Evolutionary conservation across 2,113 vertebrate genomes (phyloP).

Genomic region (Hemiprocne comata): DNA sequence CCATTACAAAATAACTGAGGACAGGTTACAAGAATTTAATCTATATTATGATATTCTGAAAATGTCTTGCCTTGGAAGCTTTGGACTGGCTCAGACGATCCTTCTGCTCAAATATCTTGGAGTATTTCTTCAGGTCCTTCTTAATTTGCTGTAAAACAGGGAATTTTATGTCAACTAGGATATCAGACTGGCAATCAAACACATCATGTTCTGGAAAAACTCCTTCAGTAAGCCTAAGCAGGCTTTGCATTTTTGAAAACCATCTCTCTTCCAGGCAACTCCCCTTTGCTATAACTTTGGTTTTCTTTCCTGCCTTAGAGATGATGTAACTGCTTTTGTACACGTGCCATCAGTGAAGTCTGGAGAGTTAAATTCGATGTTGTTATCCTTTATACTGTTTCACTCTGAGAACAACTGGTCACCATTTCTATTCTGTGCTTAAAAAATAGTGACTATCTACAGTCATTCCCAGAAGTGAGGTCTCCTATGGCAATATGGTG

Average conservation of each 20-base stretch:
- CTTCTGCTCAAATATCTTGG: conserved; percentile 99
- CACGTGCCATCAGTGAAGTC: neutral
- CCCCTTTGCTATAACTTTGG: neutral
- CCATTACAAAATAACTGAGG: neutral
- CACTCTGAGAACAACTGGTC: neutral
- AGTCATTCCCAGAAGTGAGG: neutral
- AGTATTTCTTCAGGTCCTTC: conserved; percentile 98
- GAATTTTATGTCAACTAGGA: neutral
- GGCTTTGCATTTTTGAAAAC: neutral
- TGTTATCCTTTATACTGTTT: neutral
- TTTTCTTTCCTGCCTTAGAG: neutral
- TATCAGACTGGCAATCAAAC: neutral
- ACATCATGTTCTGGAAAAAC: neutral
- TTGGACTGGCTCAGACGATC: conserved; percentile 98
- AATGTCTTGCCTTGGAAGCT: conserved; percentile 90
- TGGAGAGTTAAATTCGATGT: neutral
- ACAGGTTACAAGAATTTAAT: neutral
- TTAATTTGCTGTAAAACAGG: conserved; percentile 87
- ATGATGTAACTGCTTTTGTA: neutral
- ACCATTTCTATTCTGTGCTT: neutral
- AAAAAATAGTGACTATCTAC: neutral
- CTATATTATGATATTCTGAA: neutral
- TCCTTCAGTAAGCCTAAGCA: neutral
- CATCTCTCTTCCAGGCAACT: neutral
- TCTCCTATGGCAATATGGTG: neutral